A percentile compares a stretch with the other conserved stretches of the same genome.
Conservation (phyloP, 1,140 invertebrate genomes). For the Diorhabda carinulata region DNA sequence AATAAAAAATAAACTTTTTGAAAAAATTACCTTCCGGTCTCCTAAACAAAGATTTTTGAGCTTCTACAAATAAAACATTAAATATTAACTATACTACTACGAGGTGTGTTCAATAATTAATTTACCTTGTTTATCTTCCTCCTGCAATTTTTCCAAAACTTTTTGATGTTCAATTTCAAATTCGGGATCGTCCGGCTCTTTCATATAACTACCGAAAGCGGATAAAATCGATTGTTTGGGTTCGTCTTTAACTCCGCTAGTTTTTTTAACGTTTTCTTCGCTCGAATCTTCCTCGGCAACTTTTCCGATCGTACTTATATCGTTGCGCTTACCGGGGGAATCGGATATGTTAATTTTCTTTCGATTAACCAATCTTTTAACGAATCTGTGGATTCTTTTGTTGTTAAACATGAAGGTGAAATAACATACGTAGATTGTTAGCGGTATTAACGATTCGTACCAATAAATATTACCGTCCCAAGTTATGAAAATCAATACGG, state of each 20-base stretch:
- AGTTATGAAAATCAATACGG: constrained; percentile 69
- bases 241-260: constrained; percentile 10
- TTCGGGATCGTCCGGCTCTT: constrained; percentile 20
- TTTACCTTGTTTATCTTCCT: constrained; percentile 19
- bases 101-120: background rate
- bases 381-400: constrained; percentile 44
- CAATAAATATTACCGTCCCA: constrained; percentile 77
- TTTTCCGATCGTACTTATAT: background rate
- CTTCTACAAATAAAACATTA: constrained; percentile 17
- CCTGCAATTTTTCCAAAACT: constrained; percentile 15
- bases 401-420: constrained; percentile 60
- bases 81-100: background rate
- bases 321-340: background rate
- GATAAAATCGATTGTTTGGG: constrained; percentile 24
- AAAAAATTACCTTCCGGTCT: constrained; percentile 22
- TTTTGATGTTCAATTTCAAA: constrained; percentile 24
- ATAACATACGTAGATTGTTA: constrained; percentile 67
- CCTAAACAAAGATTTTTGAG: constrained; percentile 26
- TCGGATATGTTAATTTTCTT: constrained; percentile 3
- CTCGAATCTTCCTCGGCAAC: background rate
- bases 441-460: constrained; percentile 69
- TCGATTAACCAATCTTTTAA: constrained; percentile 23
- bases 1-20: constrained; percentile 63
- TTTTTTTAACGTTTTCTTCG: background rate
- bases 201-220: constrained; percentile 26